A percentile compares a stretch with the other conserved stretches of the same genome.
phyloP scores from a whole-genome alignment of 2,888 invertebrate species.

The Pollenia griseotomentosa region DNA sequence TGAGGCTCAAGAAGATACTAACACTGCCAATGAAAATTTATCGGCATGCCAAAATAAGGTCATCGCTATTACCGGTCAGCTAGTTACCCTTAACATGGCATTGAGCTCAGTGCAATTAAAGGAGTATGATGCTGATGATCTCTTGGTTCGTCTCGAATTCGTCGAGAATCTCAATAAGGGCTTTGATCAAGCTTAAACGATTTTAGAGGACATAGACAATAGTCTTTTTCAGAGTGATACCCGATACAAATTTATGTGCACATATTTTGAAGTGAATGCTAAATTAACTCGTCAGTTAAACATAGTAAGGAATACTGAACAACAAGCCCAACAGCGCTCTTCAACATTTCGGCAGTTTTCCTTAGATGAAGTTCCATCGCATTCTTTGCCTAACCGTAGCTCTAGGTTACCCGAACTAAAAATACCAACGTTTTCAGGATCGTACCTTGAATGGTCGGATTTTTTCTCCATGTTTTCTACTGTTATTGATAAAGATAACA shows the following conservation, averaged over 20 bases:
- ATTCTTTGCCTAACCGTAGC: not conserved
- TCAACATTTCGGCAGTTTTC: constrained; percentile 36
- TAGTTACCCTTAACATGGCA: constrained; percentile 12
- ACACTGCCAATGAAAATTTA: not conserved
- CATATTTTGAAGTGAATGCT: constrained; percentile 14
- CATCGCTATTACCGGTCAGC: not conserved
- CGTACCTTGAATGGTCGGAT: not conserved
- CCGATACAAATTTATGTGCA: constrained; percentile 3
- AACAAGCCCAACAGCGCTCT: not conserved
- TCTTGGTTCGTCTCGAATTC: constrained; percentile 41
- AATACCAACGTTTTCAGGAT: not conserved
- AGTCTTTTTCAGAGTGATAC: constrained; percentile 1
- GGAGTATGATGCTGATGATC: not conserved
- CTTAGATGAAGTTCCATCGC: constrained; percentile 8
- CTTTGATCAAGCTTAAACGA: constrained; percentile 22
- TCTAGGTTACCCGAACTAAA: not conserved
- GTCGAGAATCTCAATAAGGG: constrained; percentile 14
- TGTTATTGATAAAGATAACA: not conserved
- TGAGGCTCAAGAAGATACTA: not conserved
- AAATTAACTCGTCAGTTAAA: constrained; percentile 32
- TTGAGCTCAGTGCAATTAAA: not conserved
- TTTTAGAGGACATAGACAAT: constrained; percentile 9
- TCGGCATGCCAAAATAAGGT: not conserved
- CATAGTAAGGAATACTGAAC: not conserved
- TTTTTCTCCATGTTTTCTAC: constrained; percentile 30